Conservation (phyloP, 64 coral and sea anemone genomes). For the Exaiptasia diaphana region DNA sequence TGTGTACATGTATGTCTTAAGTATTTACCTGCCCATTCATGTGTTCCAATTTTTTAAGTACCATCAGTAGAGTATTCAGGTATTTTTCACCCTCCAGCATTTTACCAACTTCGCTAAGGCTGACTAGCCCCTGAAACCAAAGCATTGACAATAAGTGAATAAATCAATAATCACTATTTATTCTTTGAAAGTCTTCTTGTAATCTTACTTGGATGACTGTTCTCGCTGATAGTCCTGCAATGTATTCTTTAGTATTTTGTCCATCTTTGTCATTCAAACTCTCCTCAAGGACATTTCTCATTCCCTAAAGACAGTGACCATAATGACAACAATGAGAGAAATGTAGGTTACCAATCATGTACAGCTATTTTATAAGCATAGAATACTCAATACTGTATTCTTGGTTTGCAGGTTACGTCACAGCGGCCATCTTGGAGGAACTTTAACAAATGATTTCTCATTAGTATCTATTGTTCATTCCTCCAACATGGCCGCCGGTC, state of each 20-base stretch:
- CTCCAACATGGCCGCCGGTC: too few species aligned
- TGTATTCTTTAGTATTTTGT: slow-evolving; percentile 32
- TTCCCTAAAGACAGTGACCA: slow-evolving; percentile 19
- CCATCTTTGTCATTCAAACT: neutral
- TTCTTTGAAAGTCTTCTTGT: too few species aligned
- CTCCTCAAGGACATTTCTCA: slow-evolving; percentile 48
- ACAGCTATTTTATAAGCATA: too few species aligned
- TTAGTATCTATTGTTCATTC: too few species aligned
- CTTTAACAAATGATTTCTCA: too few species aligned
- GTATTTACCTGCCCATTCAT: slow-evolving; percentile 81
- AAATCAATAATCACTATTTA: neutral
- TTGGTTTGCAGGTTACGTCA: too few species aligned
- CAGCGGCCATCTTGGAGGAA: too few species aligned
- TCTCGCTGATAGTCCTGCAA: slow-evolving; percentile 40
- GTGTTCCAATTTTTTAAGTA: slow-evolving; percentile 79
- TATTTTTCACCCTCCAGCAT: slow-evolving; percentile 60
- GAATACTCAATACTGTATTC: too few species aligned
- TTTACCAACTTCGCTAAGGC: slow-evolving; percentile 58
- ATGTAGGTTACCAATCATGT: too few species aligned
- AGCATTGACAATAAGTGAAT: neutral
- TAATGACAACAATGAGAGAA: neutral
- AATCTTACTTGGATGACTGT: slow-evolving; percentile 52
- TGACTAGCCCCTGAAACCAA: slow-evolving; percentile 66
- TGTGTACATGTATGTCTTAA: too few species aligned
- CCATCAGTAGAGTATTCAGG: slow-evolving; percentile 49